Conservation (phyloP, 2,888 invertebrate species). For the Eristalis tenax region DNA sequence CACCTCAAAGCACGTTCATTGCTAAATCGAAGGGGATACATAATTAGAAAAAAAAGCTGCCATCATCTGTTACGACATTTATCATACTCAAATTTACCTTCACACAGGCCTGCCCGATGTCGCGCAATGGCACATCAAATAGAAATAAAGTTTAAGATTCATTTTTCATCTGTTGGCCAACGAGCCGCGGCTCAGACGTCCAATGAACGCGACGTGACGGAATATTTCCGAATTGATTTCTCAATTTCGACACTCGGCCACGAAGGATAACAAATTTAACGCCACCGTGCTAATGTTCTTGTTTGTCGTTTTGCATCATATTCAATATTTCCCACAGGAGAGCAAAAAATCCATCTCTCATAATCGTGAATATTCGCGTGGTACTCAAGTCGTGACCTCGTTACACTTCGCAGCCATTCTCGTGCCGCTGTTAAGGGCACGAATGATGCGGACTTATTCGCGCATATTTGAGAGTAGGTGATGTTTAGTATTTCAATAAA, state of each 20-base stretch:
- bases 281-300: not conserved
- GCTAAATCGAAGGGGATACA: not conserved
- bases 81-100: not conserved
- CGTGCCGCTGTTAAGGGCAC: not conserved
- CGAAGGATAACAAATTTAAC: not conserved
- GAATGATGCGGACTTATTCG: not conserved
- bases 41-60: not conserved
- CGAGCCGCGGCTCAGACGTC: not conserved
- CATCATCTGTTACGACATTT: not conserved
- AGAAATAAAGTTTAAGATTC: not conserved
- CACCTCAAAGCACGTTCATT: not conserved
- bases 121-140: not conserved
- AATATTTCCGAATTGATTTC: not conserved
- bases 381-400: slow-evolving; percentile 38
- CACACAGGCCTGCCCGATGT: not conserved
- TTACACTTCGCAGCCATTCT: not conserved
- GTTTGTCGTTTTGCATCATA: not conserved
- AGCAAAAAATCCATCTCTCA: not conserved
- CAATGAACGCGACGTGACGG: not conserved
- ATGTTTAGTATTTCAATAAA: slow-evolving; percentile 34
- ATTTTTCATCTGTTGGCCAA: not conserved
- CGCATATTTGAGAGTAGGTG: slow-evolving; percentile 9
- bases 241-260: not conserved
- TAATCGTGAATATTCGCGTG: slow-evolving; percentile 31
- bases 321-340: not conserved